Base-by-base conservation (phyloP, 2,113 vertebrate genomes). In the Okapia johnstoni region DNA sequence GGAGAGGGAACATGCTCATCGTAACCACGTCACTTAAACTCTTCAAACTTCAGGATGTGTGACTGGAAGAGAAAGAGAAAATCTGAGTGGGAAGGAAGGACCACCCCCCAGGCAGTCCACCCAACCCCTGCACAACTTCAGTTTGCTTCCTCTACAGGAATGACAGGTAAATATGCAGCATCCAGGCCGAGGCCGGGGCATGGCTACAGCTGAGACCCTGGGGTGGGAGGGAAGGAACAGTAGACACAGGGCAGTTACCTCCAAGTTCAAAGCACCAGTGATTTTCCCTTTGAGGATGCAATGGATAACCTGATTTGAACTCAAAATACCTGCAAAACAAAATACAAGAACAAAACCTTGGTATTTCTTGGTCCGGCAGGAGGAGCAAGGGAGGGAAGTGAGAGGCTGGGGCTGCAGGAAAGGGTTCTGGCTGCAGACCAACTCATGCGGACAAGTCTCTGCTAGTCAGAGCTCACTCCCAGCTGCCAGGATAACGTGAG, bases 261-360 rank as follows among this genome's bases (percentile, higher is more conserved):
- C 85, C 60, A 63, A 92, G 0, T 0, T 60, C 43, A 86, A 48
- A 2, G 5, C 52, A 8, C 95, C 96, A 2, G 30, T 54, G 61
- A 96, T 94, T n/a, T 43, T 83, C 30, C 81, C 86, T 83, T 21
- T 79, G 0, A 30, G 33, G 48, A 97, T 66, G 55, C 19, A 61
- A 57, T n/a, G n/a, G 43, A 61, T 43, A 46, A 25, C 25, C 9
- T 81, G 33, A 46, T 48, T 0, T 0, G 60, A 83, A 60, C 63
- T 52, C n/a, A 87, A 25, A 21, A 66, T 73, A 54, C 33, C 97
- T 36, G 0, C 19, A 88, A 83, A 89, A 66, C 63, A 83, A 85
- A 86, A 54, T 30, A 46, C 40, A 50, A n/a, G 43, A 73, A 81
- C 43, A 48, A 40, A 61, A 30, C 36, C 80, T 50, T 15, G 12